These are phyloP conservation scores for Orthosia gracilis DNA, from an alignment of 2,888 invertebrate genomes.

Conservation along the genomic window DNA sequence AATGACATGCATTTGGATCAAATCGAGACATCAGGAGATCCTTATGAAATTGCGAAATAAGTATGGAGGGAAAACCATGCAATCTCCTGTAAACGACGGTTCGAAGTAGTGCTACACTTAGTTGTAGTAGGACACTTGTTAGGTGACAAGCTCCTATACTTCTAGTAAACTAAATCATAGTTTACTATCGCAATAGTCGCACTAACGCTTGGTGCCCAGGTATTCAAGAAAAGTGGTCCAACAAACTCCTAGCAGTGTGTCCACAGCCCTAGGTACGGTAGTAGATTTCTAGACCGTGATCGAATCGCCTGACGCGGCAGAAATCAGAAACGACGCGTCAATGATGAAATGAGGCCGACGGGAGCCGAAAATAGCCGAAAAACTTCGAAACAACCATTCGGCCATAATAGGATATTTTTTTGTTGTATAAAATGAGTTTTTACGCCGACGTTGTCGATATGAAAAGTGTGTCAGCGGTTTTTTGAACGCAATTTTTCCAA, in stretches of 20 bases:
- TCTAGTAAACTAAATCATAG: neutral
- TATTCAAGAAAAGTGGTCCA: no score
- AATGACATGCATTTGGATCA: no score
- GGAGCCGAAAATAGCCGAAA: conserved; percentile 45
- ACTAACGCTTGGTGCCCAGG: neutral
- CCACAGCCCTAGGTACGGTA: conserved; percentile 6
- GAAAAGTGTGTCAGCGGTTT: conserved; percentile 60
- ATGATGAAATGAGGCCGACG: conserved; percentile 54
- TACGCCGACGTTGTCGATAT: conserved; percentile 42
- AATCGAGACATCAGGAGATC: no score
- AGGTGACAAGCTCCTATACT: no score
- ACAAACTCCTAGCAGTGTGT: neutral
- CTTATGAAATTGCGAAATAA: no score
- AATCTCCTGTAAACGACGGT: no score
- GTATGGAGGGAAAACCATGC: no score
- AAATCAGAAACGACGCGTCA: conserved; percentile 57
- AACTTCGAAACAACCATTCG: conserved; percentile 51
- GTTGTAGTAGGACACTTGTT: no score
- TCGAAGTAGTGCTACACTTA: no score
- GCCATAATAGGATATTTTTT: conserved; percentile 57
- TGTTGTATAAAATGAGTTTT: conserved; percentile 61
- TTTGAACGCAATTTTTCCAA: conserved; percentile 39
- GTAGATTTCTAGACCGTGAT: conserved; percentile 50
- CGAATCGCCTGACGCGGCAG: conserved; percentile 54
- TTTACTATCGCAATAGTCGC: neutral